Percentiles rank a stretch among this genome's conserved stretches.
phyloP scores from a whole-genome alignment of 1,140 invertebrate genomes.

The Babylonia areolata region DNA sequence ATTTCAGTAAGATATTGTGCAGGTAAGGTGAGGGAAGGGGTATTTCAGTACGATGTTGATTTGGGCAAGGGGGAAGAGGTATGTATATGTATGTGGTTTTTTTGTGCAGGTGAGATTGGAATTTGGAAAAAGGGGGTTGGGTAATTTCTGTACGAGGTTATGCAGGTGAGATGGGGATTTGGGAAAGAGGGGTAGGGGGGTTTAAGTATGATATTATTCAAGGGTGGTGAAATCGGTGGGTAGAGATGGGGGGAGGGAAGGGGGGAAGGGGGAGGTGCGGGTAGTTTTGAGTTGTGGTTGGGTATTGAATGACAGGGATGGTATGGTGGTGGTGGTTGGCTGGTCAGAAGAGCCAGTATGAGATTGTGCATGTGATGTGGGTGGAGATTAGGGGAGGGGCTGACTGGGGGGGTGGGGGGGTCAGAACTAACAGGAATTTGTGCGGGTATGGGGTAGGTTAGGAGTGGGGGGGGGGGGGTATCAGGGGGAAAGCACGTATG shows the following conservation, averaged over 20 bases:
- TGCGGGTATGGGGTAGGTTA: no score
- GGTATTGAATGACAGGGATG: neutral
- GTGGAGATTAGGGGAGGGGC: neutral
- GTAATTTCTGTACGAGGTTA: slow-evolving; percentile 74
- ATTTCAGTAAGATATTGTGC: no score
- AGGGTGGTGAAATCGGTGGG: no score
- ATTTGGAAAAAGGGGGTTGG: neutral
- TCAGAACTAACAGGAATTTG: no score
- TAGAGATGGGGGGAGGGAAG: no score
- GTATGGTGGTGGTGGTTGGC: slow-evolving; percentile 49
- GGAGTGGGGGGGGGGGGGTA: no score
- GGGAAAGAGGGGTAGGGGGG: no score
- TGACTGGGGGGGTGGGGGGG: neutral
- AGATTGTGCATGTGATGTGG: slow-evolving; percentile 71
- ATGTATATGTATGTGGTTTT: no score
- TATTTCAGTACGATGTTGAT: no score
- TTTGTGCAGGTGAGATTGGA: slow-evolving; percentile 66
- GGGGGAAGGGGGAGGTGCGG: no score
- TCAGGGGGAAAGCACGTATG: no score
- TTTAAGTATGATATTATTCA: neutral
- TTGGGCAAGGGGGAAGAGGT: slow-evolving; percentile 56
- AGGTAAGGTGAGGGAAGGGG: no score
- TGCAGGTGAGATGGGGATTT: slow-evolving; percentile 56
- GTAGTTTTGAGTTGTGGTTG: neutral
- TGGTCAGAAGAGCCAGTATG: slow-evolving; percentile 72